Conservation (phyloP, 2,113 vertebrate genomes). For the Cygnus atratus region DNA sequence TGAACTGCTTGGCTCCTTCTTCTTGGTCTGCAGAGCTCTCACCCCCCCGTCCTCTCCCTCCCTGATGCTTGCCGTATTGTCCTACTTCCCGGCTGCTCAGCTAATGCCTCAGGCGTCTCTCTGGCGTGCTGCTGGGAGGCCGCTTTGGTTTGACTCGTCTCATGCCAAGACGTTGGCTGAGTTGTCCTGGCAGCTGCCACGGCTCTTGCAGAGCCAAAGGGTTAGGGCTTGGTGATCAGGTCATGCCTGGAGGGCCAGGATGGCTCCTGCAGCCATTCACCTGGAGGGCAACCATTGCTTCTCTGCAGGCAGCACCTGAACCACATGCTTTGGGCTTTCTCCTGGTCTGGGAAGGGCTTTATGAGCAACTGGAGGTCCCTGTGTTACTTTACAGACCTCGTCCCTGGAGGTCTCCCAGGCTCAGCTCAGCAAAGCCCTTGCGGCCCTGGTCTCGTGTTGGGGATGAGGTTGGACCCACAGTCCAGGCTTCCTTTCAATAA, state of each 20-base stretch:
- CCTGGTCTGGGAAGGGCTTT: background rate
- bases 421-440: background rate
- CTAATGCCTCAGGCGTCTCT: background rate
- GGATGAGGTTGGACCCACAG: background rate
- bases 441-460: fast-evolving
- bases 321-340: background rate
- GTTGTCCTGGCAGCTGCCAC: background rate
- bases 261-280: background rate
- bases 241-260: background rate
- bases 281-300: background rate
- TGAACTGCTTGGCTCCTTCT: background rate
- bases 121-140: background rate
- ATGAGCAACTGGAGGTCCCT: background rate
- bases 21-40: background rate
- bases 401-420: background rate
- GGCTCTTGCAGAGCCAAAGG: fast-evolving
- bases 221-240: background rate
- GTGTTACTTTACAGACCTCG: background rate
- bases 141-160: background rate
- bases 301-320: background rate
- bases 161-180: background rate
- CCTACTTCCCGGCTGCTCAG: background rate
- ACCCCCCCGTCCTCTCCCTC: fast-evolving
- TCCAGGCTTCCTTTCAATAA: background rate
- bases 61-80: fast-evolving